Base-by-base conservation (phyloP, 2,888 invertebrate genomes). In the Thereva unica region DNA sequence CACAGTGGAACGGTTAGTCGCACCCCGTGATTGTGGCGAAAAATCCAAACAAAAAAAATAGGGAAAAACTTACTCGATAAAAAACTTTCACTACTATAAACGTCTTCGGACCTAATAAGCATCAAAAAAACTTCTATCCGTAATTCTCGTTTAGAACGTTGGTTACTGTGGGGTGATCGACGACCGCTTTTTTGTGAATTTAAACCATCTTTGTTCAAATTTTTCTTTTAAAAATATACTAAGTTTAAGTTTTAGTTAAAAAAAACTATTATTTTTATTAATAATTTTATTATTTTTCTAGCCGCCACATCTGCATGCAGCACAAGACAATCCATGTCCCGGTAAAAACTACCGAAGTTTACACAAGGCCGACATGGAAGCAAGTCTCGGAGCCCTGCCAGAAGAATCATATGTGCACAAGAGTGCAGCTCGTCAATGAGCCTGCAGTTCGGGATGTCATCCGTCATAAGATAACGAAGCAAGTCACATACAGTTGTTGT, bases 401-500 rank as follows among this genome's bases (percentile, higher is more conserved):
- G 71, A 76, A 80, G 52, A 82, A 83, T 73, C 83, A 84, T 75
- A 78, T 83, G 74, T 85, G 85, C 74, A 82, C 83, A 40, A 83
- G 84, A 52, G 82, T 84, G 68, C 85, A 85, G 71, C 74, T 85
- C 70, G 81, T 83, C 12, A 84, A 84, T 74, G 85, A 85, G 74
- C 83, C 80, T 61, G 80, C 83, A 7, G 83, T 83, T 74, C 80
- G 83, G 70, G 84, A 84, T 67, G 82, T 84, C 61, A 80, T 80
- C 71, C 78, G 79, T 66, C 80, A 80, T 72, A 79, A 82, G 75
- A 76, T 80, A 47, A 80, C 81, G 34, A 82, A 82, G 71, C 83
- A 84, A 72, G 78, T 83, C 64, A 76, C 78, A 63, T 84, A 83
- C 72, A 77, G 80, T 37, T 87, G 87, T 75, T 87, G 87, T 75